Evolutionary conservation across 1,140 invertebrate genomes (phyloP).

Genomic region (Cotesia glomerata): DNA sequence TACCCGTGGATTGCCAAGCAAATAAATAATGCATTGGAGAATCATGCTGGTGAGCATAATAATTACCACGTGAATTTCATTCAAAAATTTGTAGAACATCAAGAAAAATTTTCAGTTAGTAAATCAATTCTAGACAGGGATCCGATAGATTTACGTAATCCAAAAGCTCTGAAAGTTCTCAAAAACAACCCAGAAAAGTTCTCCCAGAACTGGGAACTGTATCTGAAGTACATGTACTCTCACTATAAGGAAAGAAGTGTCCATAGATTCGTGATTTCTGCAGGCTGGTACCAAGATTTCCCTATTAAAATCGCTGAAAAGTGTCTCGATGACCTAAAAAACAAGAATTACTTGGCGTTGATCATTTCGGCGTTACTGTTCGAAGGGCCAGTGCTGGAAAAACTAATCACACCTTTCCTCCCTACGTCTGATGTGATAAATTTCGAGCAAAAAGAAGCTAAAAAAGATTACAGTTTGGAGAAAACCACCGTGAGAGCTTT

Average conservation of each 20-base stretch:
- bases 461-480: neutral
- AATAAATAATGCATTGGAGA: too few species aligned
- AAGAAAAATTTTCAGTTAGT: too few species aligned
- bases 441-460: neutral
- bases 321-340: slow-evolving; percentile 21
- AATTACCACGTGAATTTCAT: too few species aligned
- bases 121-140: too few species aligned
- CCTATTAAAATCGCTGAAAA: slow-evolving; percentile 43
- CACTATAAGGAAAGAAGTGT: neutral
- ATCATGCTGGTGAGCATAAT: too few species aligned
- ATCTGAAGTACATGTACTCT: slow-evolving; percentile 28
- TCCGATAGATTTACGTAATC: too few species aligned
- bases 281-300: slow-evolving; percentile 51
- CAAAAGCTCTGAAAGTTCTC: too few species aligned
- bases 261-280: slow-evolving; percentile 35
- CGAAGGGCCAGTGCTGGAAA: slow-evolving; percentile 30
- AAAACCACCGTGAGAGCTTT: neutral
- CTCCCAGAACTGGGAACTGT: slow-evolving; percentile 37
- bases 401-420: slow-evolving; percentile 38
- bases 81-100: too few species aligned
- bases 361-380: slow-evolving; percentile 34
- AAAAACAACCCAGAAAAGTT: neutral
- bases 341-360: slow-evolving; percentile 6
- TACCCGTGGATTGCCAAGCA: too few species aligned
- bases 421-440: slow-evolving; percentile 28